Evolutionary conservation across 1,140 invertebrate species (phyloP).

Genomic region (Pteromalus puparum): DNA sequence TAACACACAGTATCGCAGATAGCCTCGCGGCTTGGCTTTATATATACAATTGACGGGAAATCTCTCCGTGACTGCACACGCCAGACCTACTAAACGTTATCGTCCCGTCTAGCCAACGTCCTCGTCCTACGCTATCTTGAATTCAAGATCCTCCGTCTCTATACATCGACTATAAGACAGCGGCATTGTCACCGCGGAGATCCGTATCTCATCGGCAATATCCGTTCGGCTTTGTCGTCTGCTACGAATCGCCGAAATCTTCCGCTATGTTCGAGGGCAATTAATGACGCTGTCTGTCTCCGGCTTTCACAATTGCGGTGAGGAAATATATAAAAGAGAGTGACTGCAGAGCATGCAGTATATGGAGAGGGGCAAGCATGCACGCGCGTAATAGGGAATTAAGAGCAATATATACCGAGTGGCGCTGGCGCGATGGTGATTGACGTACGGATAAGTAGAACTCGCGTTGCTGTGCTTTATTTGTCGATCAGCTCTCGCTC

Average conservation of each 20-base stretch:
- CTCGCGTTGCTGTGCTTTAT: background rate
- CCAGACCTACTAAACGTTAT: background rate
- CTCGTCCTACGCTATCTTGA: background rate
- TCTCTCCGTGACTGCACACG: background rate
- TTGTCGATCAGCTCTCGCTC: background rate
- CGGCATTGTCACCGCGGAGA: background rate
- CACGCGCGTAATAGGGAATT: background rate
- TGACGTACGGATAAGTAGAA: constrained; percentile 10
- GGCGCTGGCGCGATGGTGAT: background rate
- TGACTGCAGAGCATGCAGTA: too few relatives aligned
- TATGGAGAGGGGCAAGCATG: background rate
- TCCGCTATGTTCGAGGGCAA: background rate
- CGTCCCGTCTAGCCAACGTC: background rate
- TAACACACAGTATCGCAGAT: too few relatives aligned
- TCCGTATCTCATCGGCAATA: background rate
- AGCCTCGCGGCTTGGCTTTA: too few relatives aligned
- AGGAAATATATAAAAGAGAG: background rate
- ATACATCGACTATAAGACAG: background rate
- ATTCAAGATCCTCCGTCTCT: background rate
- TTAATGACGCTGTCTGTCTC: background rate
- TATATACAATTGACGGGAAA: background rate
- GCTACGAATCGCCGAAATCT: background rate
- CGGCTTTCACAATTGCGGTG: background rate
- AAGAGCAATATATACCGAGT: constrained; percentile 9
- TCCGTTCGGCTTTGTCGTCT: background rate